A percentile compares a stretch with the other conserved stretches of the same genome.
Conservation (phyloP, 2,888 invertebrate species). For the Hemistola chrysoprasaria region DNA sequence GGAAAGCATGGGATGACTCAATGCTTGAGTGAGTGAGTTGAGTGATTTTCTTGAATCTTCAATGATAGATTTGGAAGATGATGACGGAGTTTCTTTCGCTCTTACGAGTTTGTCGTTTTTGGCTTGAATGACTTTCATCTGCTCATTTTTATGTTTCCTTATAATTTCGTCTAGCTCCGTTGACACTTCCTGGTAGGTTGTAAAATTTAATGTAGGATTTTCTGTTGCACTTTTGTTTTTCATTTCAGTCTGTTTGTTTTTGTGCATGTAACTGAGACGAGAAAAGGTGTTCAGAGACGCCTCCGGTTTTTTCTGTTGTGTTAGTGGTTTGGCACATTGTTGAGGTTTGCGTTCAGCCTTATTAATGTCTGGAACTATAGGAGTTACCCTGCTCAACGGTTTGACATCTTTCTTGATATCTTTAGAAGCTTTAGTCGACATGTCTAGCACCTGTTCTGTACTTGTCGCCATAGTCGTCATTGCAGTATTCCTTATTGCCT, state of each 20-base stretch:
- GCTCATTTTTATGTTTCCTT: slow-evolving; percentile 12
- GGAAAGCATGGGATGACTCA: slow-evolving; percentile 2
- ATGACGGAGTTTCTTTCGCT: background rate
- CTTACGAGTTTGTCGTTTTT: slow-evolving; percentile 6
- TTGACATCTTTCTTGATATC: slow-evolving; percentile 34
- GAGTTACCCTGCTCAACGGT: slow-evolving; percentile 34
- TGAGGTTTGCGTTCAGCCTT: slow-evolving; percentile 36
- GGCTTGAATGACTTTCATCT: slow-evolving; percentile 11
- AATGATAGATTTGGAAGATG: slow-evolving; percentile 10
- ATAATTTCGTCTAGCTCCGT: slow-evolving; percentile 29
- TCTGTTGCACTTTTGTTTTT: slow-evolving; percentile 40
- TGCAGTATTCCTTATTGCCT: background rate
- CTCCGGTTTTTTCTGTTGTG: slow-evolving; percentile 52
- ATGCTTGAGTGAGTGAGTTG: background rate
- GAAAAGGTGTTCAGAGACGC: slow-evolving; percentile 66
- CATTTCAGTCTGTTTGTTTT: slow-evolving; percentile 56
- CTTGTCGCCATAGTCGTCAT: too few species aligned
- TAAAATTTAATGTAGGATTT: slow-evolving; percentile 2
- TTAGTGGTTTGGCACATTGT: slow-evolving; percentile 53
- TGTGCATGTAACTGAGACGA: slow-evolving; percentile 69
- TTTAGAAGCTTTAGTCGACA: slow-evolving; percentile 4
- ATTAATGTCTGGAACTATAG: slow-evolving; percentile 30
- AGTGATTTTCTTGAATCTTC: background rate
- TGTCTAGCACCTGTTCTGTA: slow-evolving; percentile 4
- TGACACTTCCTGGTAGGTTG: slow-evolving; percentile 19